Evolutionary conservation across 2,797 vertebrate genomes (phyloP).

Genomic region (Lepidocolaptes lacrymiger): DNA sequence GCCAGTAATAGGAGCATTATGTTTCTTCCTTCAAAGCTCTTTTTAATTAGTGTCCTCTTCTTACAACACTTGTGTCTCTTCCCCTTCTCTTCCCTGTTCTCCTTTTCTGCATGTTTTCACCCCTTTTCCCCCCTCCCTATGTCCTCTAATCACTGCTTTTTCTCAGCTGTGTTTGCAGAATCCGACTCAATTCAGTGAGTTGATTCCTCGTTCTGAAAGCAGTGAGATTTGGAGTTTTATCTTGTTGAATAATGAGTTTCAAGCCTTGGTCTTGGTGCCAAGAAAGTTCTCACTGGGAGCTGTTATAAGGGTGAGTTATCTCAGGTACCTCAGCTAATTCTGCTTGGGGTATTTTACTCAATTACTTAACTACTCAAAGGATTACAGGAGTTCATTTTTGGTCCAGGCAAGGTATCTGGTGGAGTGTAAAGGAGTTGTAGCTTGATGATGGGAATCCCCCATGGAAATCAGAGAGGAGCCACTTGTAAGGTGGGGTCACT

Average conservation of each 20-base stretch:
- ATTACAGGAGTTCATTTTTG: neutral
- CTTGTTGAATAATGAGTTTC: constrained; percentile 6
- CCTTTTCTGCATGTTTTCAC: neutral
- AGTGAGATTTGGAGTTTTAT: neutral
- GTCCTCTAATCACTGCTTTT: neutral
- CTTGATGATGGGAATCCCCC: neutral
- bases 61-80: neutral
- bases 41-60: neutral
- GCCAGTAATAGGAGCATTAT: neutral
- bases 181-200: neutral
- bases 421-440: neutral
- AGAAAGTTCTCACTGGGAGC: neutral
- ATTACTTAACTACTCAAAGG: too few species aligned
- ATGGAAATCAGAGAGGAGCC: neutral
- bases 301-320: neutral
- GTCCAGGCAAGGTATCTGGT: neutral
- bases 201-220: constrained; percentile 13
- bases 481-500: neutral
- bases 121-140: neutral
- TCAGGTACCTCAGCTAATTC: neutral
- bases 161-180: neutral
- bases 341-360: rapidly evolving
- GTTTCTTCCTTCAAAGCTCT: neutral
- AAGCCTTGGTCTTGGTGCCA: constrained; percentile 2
- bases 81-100: neutral